Conservation (phyloP, 2,113 vertebrate genomes). For the Chionodraco myersi region DNA sequence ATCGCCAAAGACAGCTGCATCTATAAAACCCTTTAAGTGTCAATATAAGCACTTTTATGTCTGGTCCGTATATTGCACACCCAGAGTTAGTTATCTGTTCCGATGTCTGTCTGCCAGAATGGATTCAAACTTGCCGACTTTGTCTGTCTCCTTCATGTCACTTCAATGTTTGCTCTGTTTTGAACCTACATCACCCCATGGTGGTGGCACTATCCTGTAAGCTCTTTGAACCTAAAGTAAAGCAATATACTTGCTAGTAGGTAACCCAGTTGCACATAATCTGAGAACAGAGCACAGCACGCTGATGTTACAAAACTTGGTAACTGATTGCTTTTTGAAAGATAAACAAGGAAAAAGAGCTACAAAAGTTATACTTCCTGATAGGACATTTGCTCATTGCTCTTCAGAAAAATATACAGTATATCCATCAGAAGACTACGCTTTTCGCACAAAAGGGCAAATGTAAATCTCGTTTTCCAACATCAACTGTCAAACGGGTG, state of each 20-base stretch:
- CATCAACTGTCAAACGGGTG: background rate
- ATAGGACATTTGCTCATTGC: background rate
- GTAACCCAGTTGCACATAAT: background rate
- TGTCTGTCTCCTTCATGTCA: constrained; percentile 25
- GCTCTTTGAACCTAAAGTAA: constrained; percentile 14
- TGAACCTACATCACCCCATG: background rate
- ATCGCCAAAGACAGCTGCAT: background rate
- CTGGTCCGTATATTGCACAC: background rate
- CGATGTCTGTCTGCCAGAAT: constrained; percentile 1
- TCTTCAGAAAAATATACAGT: background rate
- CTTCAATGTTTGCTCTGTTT: background rate
- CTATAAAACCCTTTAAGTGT: background rate
- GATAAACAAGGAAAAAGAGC: background rate
- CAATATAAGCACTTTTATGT: background rate
- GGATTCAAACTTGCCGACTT: constrained; percentile 25
- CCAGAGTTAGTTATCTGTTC: too few species aligned
- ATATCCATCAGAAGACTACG: background rate
- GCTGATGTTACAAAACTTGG: constrained; percentile 7
- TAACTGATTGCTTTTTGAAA: constrained; percentile 27
- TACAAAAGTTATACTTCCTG: background rate
- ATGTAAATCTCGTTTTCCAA: background rate
- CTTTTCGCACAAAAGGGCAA: background rate
- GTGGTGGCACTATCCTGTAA: constrained; percentile 8
- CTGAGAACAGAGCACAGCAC: background rate
- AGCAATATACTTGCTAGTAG: background rate